Evolutionary conservation across 2,797 vertebrate genomes (phyloP).

Genomic region (Pseudocheirus occidentalis): DNA sequence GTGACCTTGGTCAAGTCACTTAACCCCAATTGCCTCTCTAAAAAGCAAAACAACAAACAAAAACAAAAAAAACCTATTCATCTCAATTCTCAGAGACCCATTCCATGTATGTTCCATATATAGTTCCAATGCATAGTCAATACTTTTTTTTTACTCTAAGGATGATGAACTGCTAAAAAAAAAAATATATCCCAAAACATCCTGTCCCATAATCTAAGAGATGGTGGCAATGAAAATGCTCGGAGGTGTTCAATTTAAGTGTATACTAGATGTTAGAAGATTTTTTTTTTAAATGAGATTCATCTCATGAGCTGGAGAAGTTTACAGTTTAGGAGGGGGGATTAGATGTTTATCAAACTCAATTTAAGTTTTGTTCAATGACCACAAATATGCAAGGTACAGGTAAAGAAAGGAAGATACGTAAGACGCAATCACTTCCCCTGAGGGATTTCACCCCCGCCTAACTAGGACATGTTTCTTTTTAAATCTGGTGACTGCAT

Average conservation of each 20-base stretch:
- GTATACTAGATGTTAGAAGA: not conserved
- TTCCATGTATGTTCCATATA: not conserved
- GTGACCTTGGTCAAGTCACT: too few species aligned
- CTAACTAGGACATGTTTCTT: not conserved
- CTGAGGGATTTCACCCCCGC: not conserved
- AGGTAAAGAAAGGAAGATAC: not conserved
- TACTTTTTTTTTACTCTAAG: not conserved
- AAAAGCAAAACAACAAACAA: too few species aligned
- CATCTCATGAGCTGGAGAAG: not conserved
- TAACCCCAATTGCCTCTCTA: too few species aligned
- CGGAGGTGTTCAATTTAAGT: not conserved
- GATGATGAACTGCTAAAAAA: not conserved
- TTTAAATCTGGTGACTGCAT: conserved; percentile 23
- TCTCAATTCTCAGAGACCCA: not conserved
- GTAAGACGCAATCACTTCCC: not conserved
- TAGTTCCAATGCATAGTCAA: not conserved
- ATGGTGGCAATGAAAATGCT: not conserved
- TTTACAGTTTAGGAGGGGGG: not conserved
- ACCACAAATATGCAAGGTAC: not conserved
- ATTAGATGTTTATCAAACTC: not conserved
- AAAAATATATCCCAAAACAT: not conserved
- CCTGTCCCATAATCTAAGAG: not conserved
- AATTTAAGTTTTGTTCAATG: not conserved
- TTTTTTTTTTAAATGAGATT: not conserved
- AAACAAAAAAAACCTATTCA: not conserved